Base-by-base conservation (phyloP, 2,888 invertebrate species). In the Choristoneura rosaceana region DNA sequence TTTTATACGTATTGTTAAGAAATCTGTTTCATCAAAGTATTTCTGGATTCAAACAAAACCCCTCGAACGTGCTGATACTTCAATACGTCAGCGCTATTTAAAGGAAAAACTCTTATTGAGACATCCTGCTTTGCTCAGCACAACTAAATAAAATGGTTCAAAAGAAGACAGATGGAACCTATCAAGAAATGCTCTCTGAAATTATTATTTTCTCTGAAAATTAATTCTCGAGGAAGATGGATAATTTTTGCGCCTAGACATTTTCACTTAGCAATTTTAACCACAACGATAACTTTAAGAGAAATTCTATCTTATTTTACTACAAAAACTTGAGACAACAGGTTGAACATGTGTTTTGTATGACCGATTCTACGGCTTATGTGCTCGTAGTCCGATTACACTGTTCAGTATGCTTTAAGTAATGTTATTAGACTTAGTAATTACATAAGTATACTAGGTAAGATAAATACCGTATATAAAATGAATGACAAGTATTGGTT, bases 1-100 rank as follows among this genome's bases (percentile, higher is more conserved):
- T 9, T 0, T 59, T 8, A 59, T 59, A 47, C n/a, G 47, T 47
- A 38, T 38, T 47, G 47, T 47, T 47, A n/a, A 47, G 0, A 47
- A 47, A 47, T 50, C n/a, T 15, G 50, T 34, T 14, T 45, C 62
- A 47, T 64, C 14, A 34, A n/a, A 25, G 45, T 3, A n/a, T 1
- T 33, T 10, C n/a, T 10, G 64, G 64, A 64, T 64, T 64, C 33
- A 64, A 64, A 25, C 38, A 15, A n/a, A 33, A 34, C 7, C 47
- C 15, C 15, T 52, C 34, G 64, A 50, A 66, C 52, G 55, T 55
- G 52, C 25, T 25, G 55, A 25, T 52, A 41, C 15, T 66, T 66
- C 41, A 66, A 25, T 55, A 15, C 55, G 65, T 66, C 65, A 66
- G 55, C 65, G 15, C 8, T 66, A 52, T 15, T 65, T 38, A 5